Conservation (phyloP, 2,113 vertebrate genomes). For the Corythoichthys intestinalis region DNA sequence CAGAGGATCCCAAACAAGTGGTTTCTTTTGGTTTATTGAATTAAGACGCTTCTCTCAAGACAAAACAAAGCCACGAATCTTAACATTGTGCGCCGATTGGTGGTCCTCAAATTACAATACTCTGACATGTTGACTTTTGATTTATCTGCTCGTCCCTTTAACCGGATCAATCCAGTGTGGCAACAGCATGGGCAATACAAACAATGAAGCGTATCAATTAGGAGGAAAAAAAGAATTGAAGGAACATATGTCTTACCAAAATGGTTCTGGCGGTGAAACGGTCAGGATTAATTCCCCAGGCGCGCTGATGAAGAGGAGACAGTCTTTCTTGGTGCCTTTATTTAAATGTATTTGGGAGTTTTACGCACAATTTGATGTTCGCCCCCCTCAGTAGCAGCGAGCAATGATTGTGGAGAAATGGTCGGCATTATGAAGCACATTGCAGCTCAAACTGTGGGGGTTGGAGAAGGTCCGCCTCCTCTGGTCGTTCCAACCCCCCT, state of each 20-base stretch:
- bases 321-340: not conserved
- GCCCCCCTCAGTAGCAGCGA: constrained; percentile 11
- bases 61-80: not conserved
- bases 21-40: not conserved
- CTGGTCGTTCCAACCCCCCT: not conserved
- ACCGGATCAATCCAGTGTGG: not conserved
- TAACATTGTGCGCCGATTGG: not conserved
- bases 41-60: not conserved
- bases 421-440: constrained; percentile 44
- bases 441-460: constrained; percentile 53
- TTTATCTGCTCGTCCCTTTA: not conserved
- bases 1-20: not conserved
- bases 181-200: not conserved
- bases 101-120: not conserved
- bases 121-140: not conserved
- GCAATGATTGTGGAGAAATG: constrained; percentile 36
- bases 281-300: not conserved
- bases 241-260: not conserved
- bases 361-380: constrained; percentile 22
- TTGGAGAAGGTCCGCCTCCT: constrained; percentile 62
- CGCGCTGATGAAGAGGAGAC: not conserved
- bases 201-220: not conserved
- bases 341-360: constrained; percentile 3
- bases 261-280: not conserved
- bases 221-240: not conserved